Evolutionary conservation across 2,888 invertebrate species (phyloP).

Genomic region (Pharmacophagus antenor): DNA sequence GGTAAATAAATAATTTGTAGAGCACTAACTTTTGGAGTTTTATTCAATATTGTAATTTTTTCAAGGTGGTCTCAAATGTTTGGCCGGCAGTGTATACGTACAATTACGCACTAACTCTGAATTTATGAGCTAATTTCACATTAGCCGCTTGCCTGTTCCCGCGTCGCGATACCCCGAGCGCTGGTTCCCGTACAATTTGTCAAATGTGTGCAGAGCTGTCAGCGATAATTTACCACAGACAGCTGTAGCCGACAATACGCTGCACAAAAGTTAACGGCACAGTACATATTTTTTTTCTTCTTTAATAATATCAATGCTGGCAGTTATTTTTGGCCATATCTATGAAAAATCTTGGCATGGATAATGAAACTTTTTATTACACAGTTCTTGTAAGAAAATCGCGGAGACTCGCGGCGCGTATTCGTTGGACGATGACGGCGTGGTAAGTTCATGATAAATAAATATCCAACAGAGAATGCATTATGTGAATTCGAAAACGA

Average conservation of each 20-base stretch:
- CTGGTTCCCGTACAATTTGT: constrained; percentile 18
- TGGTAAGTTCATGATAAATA: background rate
- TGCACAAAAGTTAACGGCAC: constrained; percentile 10
- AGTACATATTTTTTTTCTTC: constrained; percentile 16
- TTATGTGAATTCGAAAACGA: constrained; percentile 5
- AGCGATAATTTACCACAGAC: constrained; percentile 25
- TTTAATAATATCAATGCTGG: constrained; percentile 30
- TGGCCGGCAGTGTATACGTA: no score
- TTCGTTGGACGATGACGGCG: background rate
- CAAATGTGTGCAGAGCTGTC: constrained; percentile 16
- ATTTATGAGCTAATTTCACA: constrained; percentile 6
- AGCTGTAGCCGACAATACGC: constrained; percentile 8
- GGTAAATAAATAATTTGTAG: no score
- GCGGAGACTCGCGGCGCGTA: background rate
- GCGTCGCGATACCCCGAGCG: background rate
- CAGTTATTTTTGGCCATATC: constrained; percentile 35
- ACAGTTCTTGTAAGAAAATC: constrained; percentile 6
- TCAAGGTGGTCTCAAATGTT: no score
- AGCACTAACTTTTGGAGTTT: no score
- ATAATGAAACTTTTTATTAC: constrained; percentile 32
- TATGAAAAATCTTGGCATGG: constrained; percentile 35
- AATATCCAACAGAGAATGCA: background rate
- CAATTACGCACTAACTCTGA: background rate
- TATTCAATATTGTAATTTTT: no score
- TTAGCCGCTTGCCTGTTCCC: background rate